phyloP scores from a whole-genome alignment of 2,797 vertebrate genomes.

The Oryzias sinensis region DNA sequence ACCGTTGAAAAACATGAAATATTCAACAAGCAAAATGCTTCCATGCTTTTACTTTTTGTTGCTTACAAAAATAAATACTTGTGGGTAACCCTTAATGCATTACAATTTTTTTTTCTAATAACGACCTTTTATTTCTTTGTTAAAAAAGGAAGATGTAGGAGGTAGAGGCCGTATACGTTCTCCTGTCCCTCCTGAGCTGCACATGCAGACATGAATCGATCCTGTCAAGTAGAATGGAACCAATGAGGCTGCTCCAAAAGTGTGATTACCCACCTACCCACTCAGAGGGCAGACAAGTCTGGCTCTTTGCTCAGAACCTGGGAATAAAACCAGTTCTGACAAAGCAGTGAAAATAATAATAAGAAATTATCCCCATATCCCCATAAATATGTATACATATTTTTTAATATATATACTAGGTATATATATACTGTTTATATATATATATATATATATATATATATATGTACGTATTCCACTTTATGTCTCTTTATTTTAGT shows the following conservation, averaged over 20 bases:
- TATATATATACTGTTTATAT: too few species aligned
- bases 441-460: too few species aligned
- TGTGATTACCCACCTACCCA: conserved; percentile 34
- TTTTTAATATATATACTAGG: too few species aligned
- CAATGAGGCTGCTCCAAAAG: conserved; percentile 25
- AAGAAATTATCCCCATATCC: background rate
- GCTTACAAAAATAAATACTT: too few species aligned
- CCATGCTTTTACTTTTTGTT: too few species aligned
- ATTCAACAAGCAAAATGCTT: background rate
- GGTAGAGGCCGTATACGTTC: background rate
- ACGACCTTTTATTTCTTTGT: too few species aligned
- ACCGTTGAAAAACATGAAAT: too few species aligned
- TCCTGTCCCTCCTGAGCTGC: conserved; percentile 10
- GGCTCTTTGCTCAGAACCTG: background rate
- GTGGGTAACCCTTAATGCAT: too few species aligned
- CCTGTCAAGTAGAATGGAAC: conserved; percentile 35
- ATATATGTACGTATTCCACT: rapidly evolving
- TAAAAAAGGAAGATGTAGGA: background rate
- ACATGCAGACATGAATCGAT: conserved; percentile 35
- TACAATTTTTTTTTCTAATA: too few species aligned
- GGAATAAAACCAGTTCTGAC: background rate
- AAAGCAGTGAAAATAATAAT: background rate
- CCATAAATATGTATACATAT: background rate
- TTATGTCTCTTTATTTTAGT: background rate
- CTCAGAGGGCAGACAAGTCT: background rate